Conservation (phyloP, 2,888 invertebrate species). For the Pterostichus madidus region DNA sequence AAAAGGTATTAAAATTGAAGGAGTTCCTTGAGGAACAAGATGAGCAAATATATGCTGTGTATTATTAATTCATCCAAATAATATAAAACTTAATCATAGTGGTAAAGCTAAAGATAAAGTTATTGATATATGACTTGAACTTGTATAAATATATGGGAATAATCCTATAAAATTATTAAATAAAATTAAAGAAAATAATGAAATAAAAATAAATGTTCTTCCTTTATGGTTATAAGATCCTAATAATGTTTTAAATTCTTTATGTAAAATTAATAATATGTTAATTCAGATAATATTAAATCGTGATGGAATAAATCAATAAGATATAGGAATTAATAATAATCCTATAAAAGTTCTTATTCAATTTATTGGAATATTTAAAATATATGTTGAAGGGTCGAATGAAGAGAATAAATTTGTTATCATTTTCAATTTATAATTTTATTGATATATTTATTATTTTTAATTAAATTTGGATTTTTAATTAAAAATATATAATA, state of each 20-base stretch:
- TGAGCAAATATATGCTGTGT: conserved; percentile 83
- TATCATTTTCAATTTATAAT: conserved; percentile 82
- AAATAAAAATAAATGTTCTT: conserved; percentile 80
- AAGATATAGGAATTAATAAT: conserved; percentile 79
- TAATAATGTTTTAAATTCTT: conserved; percentile 82
- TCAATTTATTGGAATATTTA: conserved; percentile 81
- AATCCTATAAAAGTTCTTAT: too few species aligned
- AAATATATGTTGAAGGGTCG: conserved; percentile 81
- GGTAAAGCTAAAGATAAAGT: conserved; percentile 81
- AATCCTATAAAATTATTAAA: conserved; percentile 84
- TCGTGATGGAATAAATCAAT: conserved; percentile 80
- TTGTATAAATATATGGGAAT: conserved; percentile 86
- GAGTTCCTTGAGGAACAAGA: conserved; percentile 85
- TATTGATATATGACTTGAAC: conserved; percentile 82
- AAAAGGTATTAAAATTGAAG: conserved; percentile 83
- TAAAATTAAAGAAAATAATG: conserved; percentile 82
- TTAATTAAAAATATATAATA: conserved; percentile 77
- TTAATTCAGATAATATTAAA: conserved; percentile 78
- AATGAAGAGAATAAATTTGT: conserved; percentile 84
- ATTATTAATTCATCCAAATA: conserved; percentile 83
- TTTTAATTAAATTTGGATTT: conserved; percentile 72
- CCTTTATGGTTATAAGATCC: conserved; percentile 77
- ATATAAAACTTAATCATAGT: conserved; percentile 83
- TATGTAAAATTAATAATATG: conserved; percentile 77
- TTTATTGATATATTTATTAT: conserved; percentile 70